phyloP scores from a whole-genome alignment of 2,888 invertebrate species.

The Plagodis pulveraria region DNA sequence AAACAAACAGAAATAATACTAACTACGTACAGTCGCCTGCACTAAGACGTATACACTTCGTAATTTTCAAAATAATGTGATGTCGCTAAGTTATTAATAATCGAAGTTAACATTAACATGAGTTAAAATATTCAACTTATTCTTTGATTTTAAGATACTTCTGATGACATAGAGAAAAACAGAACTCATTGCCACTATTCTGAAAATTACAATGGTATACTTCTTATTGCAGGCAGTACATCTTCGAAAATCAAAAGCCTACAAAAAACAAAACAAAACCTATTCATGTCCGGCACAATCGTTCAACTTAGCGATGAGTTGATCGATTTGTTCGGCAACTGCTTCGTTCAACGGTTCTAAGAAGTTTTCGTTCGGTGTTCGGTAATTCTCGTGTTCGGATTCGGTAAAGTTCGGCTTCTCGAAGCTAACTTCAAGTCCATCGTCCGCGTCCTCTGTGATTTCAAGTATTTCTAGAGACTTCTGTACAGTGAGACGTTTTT shows the following conservation, averaged over 20 bases:
- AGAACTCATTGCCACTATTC: no score
- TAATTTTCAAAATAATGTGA: no score
- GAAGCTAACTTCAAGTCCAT: constrained; percentile 64
- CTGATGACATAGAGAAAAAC: no score
- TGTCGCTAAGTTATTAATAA: no score
- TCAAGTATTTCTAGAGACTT: constrained; percentile 69
- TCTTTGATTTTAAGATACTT: no score
- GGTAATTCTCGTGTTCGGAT: constrained; percentile 65
- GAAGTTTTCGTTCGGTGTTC: constrained; percentile 69
- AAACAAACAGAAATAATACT: no score
- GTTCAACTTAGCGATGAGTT: constrained; percentile 69
- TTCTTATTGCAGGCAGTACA: no score
- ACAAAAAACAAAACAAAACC: constrained; percentile 37
- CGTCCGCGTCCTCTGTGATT: constrained; percentile 55
- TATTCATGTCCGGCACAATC: constrained; percentile 62
- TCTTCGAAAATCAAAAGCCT: neutral
- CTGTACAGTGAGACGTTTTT: constrained; percentile 52
- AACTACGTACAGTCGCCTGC: no score
- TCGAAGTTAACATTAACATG: no score
- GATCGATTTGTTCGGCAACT: constrained; percentile 72
- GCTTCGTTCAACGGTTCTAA: constrained; percentile 69
- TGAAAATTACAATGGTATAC: no score
- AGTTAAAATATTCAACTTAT: no score
- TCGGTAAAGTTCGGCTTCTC: constrained; percentile 65
- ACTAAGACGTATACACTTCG: no score